A percentile compares a stretch with the other conserved stretches of the same genome.
phyloP scores from a whole-genome alignment of 2,797 vertebrate species.

The Protonibea diacanthus region DNA sequence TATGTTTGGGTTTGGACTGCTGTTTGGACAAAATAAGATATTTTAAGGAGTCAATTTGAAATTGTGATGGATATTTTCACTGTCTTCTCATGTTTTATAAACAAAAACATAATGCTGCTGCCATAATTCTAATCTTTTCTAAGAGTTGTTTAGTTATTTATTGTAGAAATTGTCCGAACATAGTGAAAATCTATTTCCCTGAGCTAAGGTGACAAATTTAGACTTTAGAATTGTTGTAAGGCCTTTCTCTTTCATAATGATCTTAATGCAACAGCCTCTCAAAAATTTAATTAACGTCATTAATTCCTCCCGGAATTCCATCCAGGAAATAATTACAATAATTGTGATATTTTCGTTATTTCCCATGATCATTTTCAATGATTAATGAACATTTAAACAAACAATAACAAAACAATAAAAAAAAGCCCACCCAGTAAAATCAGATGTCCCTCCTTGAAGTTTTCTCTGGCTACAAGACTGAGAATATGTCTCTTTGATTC shows the following conservation, averaged over 20 bases:
- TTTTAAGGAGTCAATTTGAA: not conserved
- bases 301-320: not conserved
- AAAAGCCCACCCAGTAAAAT: not conserved
- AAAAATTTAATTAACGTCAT: not conserved
- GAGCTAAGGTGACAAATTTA: not conserved
- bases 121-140: not conserved
- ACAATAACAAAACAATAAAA: no score
- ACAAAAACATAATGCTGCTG: not conserved
- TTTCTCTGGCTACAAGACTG: not conserved
- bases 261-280: not conserved
- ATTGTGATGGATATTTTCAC: not conserved
- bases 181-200: not conserved
- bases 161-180: not conserved
- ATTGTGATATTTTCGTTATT: not conserved
- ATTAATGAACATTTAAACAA: not conserved
- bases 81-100: not conserved
- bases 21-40: not conserved
- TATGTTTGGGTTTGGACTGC: not conserved
- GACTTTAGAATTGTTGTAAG: not conserved
- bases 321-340: not conserved
- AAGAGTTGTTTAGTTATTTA: not conserved
- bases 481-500: not conserved
- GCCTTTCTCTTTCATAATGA: not conserved
- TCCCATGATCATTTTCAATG: not conserved
- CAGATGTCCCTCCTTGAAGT: not conserved